Evolutionary conservation across 1,140 invertebrate species (phyloP), one percentile per base, ranked within the genome.

Genomic region (Leptopilina boulardi): DNA sequence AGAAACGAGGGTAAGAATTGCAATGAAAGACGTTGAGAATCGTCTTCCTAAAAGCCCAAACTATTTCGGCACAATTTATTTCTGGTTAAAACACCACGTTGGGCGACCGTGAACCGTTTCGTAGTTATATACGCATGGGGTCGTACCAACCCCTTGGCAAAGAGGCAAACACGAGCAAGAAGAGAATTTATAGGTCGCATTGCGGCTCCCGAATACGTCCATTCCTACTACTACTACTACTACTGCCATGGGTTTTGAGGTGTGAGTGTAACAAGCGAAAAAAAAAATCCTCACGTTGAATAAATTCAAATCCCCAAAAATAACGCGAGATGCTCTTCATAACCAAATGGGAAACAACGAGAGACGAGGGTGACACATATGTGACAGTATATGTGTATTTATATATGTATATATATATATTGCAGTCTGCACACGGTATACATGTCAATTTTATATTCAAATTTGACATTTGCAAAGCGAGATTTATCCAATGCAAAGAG

Each of bases 141-240:
- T 56, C 73, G 73, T 66, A 66, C 26, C 70, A 70, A 73, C 70
- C 41, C 70, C 77, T 41, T 81, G 77, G 80, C 77, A 77, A 73
- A 73, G 77, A 66, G 77, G 47, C 75, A 78, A 79, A 76, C 79
- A 76, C 77, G 76, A 78, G 77, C 74, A 76, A 71, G 74, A 73
- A 71, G 34, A 75, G 74, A 81, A 81, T 81, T 81, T 81, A 81
- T 81, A 81, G 79, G 77, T 76, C 79, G 79, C 79, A 81, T 78
- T 78, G 80, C 79, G 79, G 74, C 76, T 76, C 76, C 76, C 76
- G 74, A 78, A 78, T 76, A 76, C 71, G 79, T 74, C 76, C 76
- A 76, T 74, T 74, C 34, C 42, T 38, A 38, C 34, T 38, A 9
- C 8, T 0, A 6, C 3, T 38, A 38, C 34, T 38, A 38, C n/a